Evolutionary conservation across 2,888 invertebrate species (phyloP), one percentile per base, ranked within the genome.

Genomic region (Eupithecia subumbrata): DNA sequence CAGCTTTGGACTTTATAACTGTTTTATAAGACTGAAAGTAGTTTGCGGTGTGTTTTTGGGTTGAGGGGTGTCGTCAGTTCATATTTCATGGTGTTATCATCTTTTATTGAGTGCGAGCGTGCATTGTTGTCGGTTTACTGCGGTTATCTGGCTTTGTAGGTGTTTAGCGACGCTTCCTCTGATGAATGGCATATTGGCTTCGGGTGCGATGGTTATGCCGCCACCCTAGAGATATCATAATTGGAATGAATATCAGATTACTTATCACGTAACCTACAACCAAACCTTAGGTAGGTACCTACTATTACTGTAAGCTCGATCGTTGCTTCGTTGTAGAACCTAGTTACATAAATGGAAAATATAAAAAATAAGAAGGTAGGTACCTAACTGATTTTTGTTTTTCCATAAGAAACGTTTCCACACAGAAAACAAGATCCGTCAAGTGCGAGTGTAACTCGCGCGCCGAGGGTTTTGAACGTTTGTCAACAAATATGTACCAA

Each of bases 81-180:
- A 94, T 94, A 95, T 94, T 95, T 95, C 94, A 94, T 92, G 84
- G 90, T 92, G 94, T 94, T 95, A 95, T 95, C 94, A 94, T 95
- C 93, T 94, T 95, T 95, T 95, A 95, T 95, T 93, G 94, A 95
- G 94, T 95, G 94, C 91, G 92, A 93, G 94, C 88, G 90, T 89
- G 93, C 86, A 93, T 94, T 94, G 94, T 95, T 92, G 93, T 90
- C 91, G 94, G 93, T 94, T 94, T 94, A 94, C 91, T 86, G 91
- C 87, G 93, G 93, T 93, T 94, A 94, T 95, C 94, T 92, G 85
- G 82, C 85, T 88, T 89, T 87, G 88, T 84, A 88, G 90, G 91
- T 93, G 93, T 94, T 94, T 94, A 94, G 93, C 89, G 89, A 84
- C 88, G 87, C 87, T 77, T 87, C 86, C 84, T 63, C 86, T 93